A percentile compares a stretch with the other conserved stretches of the same genome.
Conservation (phyloP, 2,888 invertebrate species). For the Dolichopus griseipennis region DNA sequence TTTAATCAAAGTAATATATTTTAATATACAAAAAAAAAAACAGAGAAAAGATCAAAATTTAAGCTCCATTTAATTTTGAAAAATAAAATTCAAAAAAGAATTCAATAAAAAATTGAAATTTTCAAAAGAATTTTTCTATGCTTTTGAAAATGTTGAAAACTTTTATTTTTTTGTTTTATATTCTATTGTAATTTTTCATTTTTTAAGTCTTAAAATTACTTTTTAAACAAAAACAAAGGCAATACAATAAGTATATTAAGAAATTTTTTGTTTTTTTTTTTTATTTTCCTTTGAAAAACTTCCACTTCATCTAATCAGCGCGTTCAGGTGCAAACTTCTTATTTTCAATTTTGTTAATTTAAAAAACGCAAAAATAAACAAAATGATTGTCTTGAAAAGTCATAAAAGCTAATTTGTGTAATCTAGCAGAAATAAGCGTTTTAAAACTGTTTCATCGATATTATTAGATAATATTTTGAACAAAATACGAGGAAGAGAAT, state of each 20-base stretch:
- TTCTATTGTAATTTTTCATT: background rate
- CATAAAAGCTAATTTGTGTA: background rate
- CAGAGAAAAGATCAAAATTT: too few relatives aligned
- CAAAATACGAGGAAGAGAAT: too few relatives aligned
- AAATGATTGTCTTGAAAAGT: background rate
- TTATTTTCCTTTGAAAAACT: background rate
- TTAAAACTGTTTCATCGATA: background rate
- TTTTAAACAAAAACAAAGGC: background rate
- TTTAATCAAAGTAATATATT: too few relatives aligned
- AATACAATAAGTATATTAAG: background rate
- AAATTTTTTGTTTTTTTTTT: background rate
- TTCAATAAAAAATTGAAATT: too few relatives aligned
- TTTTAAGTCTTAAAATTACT: background rate
- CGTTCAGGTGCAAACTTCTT: conserved; percentile 1
- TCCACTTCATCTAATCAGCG: background rate
- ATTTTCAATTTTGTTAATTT: too few relatives aligned
- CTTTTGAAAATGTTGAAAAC: too few relatives aligned
- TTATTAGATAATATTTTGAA: too few relatives aligned
- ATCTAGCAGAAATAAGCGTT: background rate
- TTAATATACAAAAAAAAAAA: too few relatives aligned
- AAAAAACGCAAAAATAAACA: background rate
- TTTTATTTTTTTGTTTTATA: too few relatives aligned
- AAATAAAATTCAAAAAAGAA: too few relatives aligned
- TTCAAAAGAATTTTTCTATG: too few relatives aligned
- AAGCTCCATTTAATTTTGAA: too few relatives aligned